These are phyloP conservation scores for Lophochroa leadbeateri DNA, from an alignment of 2,113 vertebrate species.

Conservation along the genomic window DNA sequence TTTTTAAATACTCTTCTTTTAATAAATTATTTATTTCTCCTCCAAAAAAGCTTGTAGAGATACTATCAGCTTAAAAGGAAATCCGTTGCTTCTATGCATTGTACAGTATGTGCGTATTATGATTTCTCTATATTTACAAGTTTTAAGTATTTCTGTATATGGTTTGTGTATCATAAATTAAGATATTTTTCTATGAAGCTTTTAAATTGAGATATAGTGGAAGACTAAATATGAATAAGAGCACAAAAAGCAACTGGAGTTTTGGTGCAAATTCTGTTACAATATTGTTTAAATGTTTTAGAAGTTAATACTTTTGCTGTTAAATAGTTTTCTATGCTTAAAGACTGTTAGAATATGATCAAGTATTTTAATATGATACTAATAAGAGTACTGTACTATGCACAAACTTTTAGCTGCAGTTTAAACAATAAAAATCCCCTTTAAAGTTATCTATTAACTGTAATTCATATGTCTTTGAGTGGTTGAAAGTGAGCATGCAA, in stretches of 20 bases:
- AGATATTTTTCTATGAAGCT: slow-evolving; percentile 62
- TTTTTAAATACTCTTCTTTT: slow-evolving; percentile 66
- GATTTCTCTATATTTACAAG: slow-evolving; percentile 78
- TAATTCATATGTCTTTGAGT: slow-evolving; percentile 65
- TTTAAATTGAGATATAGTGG: slow-evolving; percentile 72
- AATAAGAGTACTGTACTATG: slow-evolving; percentile 73
- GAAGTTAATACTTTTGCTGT: slow-evolving; percentile 64
- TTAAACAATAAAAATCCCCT: slow-evolving; percentile 56
- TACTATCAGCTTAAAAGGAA: slow-evolving; percentile 65
- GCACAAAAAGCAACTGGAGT: slow-evolving; percentile 68
- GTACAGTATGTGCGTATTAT: slow-evolving; percentile 49
- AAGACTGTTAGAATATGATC: slow-evolving; percentile 68
- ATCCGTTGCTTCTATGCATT: slow-evolving; percentile 69
- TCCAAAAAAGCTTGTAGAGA: slow-evolving; percentile 63
- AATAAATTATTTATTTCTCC: slow-evolving; percentile 59
- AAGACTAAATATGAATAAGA: slow-evolving; percentile 77
- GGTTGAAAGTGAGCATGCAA: slow-evolving; percentile 68
- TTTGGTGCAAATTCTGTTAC: slow-evolving; percentile 64
- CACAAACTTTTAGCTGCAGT: slow-evolving; percentile 64
- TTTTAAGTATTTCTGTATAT: slow-evolving; percentile 60
- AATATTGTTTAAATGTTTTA: slow-evolving; percentile 56
- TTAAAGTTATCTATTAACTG: slow-evolving; percentile 63
- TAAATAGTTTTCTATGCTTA: slow-evolving; percentile 73
- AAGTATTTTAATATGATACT: slow-evolving; percentile 62
- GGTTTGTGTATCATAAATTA: slow-evolving; percentile 67